Base-by-base conservation (phyloP, 2,888 invertebrate species). In the Mesorhabditis belari region DNA sequence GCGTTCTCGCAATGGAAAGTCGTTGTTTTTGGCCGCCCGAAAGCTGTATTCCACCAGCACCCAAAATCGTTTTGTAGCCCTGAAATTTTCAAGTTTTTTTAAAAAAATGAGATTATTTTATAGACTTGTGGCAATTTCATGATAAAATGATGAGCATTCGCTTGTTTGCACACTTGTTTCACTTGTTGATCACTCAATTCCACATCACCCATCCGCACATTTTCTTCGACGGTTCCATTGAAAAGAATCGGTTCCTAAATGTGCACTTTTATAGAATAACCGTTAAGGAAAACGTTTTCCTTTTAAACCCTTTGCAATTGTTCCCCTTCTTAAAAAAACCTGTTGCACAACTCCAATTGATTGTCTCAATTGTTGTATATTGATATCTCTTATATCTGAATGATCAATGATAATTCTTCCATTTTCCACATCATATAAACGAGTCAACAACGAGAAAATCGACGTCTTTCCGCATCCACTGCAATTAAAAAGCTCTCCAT, bases 361-460 rank as follows among this genome's bases (percentile, higher is more conserved):
- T 23, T 62, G 61, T 52, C 70, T 28, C 26, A 70, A 55, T 58
- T 62, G 62, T 5, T 64, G 63, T 17, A 70, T 60, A 23, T 65
- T 66, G 52, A 70, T 26, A 19, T 59, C 62, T 52, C 63, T 27
- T 17, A 70, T 62, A 25, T 66, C 64, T 9, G 57, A 26, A 6
- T 63, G 68, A 35, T 70, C 70, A 51, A 70, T 63, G 35, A 61
- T 55, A n/a, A 86, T 85, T 49, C 84, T 79, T 19, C 91, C 91
- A 3, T 81, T 82, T 19, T 84, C 83, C 0, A 88, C 88, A 79
- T 90, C 90, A 80, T 93, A 79, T 5, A 77, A 62, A 35, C 77
- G 61, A 81, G 90, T 88, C 1, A 92, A 81, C 27, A 92, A 84
- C 76, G 90, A 89, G 60, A 92, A 88, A 50, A 89, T 88, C 0